A percentile compares a stretch with the other conserved stretches of the same genome.
phyloP scores from a whole-genome alignment of 2,888 invertebrate genomes.

The Steinernema scapterisci region DNA sequence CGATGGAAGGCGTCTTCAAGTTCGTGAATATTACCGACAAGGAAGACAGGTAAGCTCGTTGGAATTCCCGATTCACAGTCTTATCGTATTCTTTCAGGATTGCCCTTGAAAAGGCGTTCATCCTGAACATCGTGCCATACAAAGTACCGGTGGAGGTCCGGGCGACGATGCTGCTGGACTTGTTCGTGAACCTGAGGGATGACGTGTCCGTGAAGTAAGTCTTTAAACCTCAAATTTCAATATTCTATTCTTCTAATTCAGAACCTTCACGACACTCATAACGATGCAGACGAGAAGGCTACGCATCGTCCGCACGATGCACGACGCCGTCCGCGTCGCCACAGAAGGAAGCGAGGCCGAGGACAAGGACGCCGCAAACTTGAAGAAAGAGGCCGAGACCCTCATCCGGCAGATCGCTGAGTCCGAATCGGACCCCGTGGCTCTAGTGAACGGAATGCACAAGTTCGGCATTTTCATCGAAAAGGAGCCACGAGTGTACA shows the following conservation, averaged over 20 bases:
- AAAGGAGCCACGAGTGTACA: slow-evolving; percentile 2
- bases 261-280: not conserved
- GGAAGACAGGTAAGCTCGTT: not conserved
- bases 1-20: not conserved
- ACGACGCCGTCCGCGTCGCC: not conserved
- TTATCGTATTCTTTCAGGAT: not conserved
- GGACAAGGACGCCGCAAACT: not conserved
- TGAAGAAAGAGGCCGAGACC: not conserved
- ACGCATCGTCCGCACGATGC: not conserved
- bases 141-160: not conserved
- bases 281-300: not conserved
- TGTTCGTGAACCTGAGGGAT: not conserved
- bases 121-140: not conserved
- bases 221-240: not conserved
- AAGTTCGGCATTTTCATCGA: slow-evolving; percentile 1
- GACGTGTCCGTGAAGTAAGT: not conserved
- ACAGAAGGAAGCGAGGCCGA: not conserved
- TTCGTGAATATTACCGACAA: not conserved
- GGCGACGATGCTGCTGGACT: not conserved
- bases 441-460: not conserved
- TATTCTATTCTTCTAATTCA: not conserved
- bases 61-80: no score
- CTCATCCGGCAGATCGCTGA: not conserved
- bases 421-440: not conserved
- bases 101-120: not conserved